phyloP scores from a whole-genome alignment of 2,888 invertebrate genomes.

The Dolichopus griseipennis region DNA sequence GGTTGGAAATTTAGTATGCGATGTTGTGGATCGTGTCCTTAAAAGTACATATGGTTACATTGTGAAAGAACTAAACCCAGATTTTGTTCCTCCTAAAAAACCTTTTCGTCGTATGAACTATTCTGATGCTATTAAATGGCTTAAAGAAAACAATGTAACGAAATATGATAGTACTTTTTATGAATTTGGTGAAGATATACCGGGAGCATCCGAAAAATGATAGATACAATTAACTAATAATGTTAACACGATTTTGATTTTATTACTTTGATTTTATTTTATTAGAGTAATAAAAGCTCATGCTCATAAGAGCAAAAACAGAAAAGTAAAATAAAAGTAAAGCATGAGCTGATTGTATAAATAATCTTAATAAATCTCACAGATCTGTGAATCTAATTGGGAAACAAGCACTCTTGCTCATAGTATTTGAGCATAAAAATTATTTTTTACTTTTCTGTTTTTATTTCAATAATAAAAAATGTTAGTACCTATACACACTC shows the following conservation, averaged over 20 bases:
- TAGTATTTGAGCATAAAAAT: too few species aligned
- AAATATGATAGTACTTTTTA: slow-evolving; percentile 96
- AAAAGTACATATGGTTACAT: slow-evolving; percentile 72
- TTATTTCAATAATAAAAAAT: too few species aligned
- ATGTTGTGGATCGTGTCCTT: slow-evolving; percentile 87
- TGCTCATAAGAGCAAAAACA: too few species aligned
- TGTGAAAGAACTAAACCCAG: slow-evolving; percentile 83
- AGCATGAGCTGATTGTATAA: too few species aligned
- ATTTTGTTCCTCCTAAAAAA: slow-evolving; percentile 71
- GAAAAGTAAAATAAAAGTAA: too few species aligned
- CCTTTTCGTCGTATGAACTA: slow-evolving; percentile 95
- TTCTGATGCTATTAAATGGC: slow-evolving; percentile 83
- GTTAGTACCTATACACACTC: too few species aligned
- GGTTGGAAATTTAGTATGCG: slow-evolving; percentile 87
- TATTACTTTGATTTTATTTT: slow-evolving; percentile 93
- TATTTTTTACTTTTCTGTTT: too few species aligned
- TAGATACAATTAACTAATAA: slow-evolving; percentile 91
- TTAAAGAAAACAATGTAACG: slow-evolving; percentile 83
- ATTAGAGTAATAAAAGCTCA: too few species aligned
- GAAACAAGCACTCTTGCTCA: too few species aligned
- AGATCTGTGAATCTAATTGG: too few species aligned
- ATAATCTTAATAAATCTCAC: too few species aligned
- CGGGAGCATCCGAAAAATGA: slow-evolving; percentile 99
- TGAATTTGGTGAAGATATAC: slow-evolving; percentile 98
- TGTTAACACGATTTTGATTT: slow-evolving; percentile 92